Percentiles rank a stretch among this genome's conserved stretches.
These are phyloP conservation scores for Scalopus aquaticus DNA, from an alignment of 2,113 vertebrate genomes.

Conservation along the genomic window DNA sequence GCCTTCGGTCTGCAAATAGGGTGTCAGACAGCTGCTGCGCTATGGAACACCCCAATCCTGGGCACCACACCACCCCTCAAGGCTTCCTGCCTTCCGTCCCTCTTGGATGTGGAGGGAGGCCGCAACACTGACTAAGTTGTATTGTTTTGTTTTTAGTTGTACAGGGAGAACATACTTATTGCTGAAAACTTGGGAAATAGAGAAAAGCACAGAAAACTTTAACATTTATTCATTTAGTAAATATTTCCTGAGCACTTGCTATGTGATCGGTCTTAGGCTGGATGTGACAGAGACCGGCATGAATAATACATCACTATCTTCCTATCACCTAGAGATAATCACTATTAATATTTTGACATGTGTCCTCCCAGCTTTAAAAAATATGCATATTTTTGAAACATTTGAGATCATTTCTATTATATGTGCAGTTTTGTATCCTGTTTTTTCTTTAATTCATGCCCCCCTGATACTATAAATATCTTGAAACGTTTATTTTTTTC, in stretches of 20 bases:
- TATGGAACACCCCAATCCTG: not conserved
- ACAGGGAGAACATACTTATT: not conserved
- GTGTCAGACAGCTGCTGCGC: not conserved
- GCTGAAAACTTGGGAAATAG: not conserved
- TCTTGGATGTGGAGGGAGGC: not conserved
- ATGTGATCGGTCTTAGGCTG: not conserved
- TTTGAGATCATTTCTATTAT: slow-evolving; percentile 16
- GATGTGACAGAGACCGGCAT: not conserved
- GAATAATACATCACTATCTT: slow-evolving; percentile 11
- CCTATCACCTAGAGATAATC: slow-evolving; percentile 6
- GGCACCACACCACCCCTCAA: not conserved
- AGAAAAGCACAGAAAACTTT: slow-evolving; percentile 18
- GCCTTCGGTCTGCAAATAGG: slow-evolving; percentile 40
- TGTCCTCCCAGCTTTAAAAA: slow-evolving; percentile 41
- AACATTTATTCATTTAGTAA: slow-evolving; percentile 19
- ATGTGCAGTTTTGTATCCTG: not conserved
- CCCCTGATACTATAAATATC: slow-evolving; percentile 32
- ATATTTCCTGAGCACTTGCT: slow-evolving; percentile 35
- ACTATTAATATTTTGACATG: slow-evolving; percentile 46
- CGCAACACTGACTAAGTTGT: not conserved
- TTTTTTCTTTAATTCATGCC: slow-evolving; percentile 20
- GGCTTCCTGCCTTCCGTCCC: not conserved
- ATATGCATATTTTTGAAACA: not conserved
- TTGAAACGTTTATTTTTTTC: slow-evolving; percentile 39
- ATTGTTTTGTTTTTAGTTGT: not conserved